These are phyloP conservation scores for Falcunculus frontatus DNA, from an alignment of 2,113 vertebrate species.

Conservation along the genomic window DNA sequence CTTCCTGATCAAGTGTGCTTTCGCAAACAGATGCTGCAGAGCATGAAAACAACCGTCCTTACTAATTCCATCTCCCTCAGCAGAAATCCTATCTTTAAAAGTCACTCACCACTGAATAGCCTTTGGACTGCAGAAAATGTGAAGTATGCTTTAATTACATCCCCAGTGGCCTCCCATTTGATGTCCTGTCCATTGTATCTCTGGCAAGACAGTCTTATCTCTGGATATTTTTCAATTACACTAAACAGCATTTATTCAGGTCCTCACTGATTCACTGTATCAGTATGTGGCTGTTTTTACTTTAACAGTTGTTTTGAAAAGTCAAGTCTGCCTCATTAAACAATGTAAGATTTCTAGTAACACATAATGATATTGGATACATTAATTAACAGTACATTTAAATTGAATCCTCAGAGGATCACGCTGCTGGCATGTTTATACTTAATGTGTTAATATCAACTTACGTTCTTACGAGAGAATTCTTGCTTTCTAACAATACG, in stretches of 20 bases:
- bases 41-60: constrained; percentile 48
- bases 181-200: constrained; percentile 43
- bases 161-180: constrained; percentile 45
- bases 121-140: constrained; percentile 54
- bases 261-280: constrained; percentile 38
- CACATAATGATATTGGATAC: constrained; percentile 1
- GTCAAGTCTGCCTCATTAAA: constrained; percentile 61
- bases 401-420: constrained; percentile 16
- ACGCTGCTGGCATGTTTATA: not conserved
- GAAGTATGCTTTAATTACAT: constrained; percentile 61
- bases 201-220: constrained; percentile 61
- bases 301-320: constrained; percentile 4
- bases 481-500: not conserved
- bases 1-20: not conserved
- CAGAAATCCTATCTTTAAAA: constrained; percentile 36
- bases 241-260: constrained; percentile 7
- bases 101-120: constrained; percentile 44
- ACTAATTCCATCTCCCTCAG: constrained; percentile 50
- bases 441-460: constrained; percentile 14
- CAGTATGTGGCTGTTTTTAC: not conserved
- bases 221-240: constrained; percentile 56
- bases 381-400: constrained; percentile 61
- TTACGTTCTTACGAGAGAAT: not conserved
- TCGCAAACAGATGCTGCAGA: constrained; percentile 30
- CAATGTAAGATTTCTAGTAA: constrained; percentile 37